Evolutionary conservation across 2,797 vertebrate species (phyloP).

Genomic region (Amazonetta brasiliensis): DNA sequence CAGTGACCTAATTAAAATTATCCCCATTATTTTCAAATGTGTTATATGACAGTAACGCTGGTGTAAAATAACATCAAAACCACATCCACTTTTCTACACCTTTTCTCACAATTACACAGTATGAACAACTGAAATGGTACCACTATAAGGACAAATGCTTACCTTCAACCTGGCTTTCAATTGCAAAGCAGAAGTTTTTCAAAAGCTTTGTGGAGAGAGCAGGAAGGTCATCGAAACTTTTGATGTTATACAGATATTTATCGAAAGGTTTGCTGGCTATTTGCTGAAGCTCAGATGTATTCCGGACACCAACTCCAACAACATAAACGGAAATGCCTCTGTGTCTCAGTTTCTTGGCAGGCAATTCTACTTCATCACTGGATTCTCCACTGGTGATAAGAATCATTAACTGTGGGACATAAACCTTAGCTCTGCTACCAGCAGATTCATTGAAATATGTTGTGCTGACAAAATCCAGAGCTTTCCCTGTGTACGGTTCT

Average conservation of each 20-base stretch:
- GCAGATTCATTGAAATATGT: constrained; percentile 76
- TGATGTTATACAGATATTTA: constrained; percentile 76
- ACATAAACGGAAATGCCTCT: constrained; percentile 81
- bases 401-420: constrained; percentile 84
- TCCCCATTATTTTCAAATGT: background rate
- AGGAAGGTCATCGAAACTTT: constrained; percentile 77
- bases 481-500: constrained; percentile 79
- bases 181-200: constrained; percentile 77
- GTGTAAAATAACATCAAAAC: background rate
- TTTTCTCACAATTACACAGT: background rate
- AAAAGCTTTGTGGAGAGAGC: constrained; percentile 68
- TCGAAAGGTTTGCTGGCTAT: constrained; percentile 82
- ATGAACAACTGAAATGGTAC: background rate
- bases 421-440: constrained; percentile 76
- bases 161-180: constrained; percentile 81
- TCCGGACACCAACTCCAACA: constrained; percentile 78
- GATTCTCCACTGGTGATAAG: constrained; percentile 85
- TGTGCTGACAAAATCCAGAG: constrained; percentile 78
- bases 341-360: constrained; percentile 73
- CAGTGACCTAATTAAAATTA: background rate
- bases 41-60: background rate
- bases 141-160: background rate
- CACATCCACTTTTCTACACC: background rate
- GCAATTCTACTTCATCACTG: constrained; percentile 68
- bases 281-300: constrained; percentile 67